These are phyloP conservation scores for Passerina amoena DNA, from an alignment of 2,113 vertebrate species.

Conservation along the genomic window DNA sequence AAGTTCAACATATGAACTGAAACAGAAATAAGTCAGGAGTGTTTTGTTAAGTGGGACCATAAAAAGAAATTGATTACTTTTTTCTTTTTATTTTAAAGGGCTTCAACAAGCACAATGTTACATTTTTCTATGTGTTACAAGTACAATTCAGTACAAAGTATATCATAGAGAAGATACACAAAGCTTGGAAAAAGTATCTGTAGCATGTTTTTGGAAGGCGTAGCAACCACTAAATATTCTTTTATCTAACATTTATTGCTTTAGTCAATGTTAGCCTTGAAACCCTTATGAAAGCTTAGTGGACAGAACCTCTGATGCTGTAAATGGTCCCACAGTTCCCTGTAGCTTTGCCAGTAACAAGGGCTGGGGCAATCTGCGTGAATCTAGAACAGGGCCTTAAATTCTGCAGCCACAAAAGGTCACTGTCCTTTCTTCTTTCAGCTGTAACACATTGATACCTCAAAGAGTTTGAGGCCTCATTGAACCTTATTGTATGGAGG, in stretches of 20 bases:
- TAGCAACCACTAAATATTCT: not conserved
- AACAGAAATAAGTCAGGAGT: not conserved
- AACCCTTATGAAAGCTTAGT: not conserved
- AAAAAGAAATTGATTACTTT: not conserved
- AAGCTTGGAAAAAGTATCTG: not conserved
- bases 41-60: not conserved
- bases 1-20: not conserved
- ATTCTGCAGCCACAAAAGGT: not conserved
- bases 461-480: not conserved
- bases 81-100: not conserved
- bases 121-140: not conserved
- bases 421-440: not conserved
- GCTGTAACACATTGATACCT: not conserved
- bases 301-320: not conserved
- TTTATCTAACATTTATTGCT: not conserved
- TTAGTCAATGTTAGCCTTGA: not conserved
- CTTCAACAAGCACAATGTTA: not conserved
- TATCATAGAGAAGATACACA: not conserved
- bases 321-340: not conserved
- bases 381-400: not conserved
- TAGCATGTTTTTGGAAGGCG: not conserved
- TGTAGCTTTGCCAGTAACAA: not conserved
- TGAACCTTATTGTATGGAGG: not conserved
- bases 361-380: accelerated
- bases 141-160: not conserved